These are phyloP conservation scores for Lophochroa leadbeateri DNA, from an alignment of 2,113 vertebrate genomes.

Conservation along the genomic window DNA sequence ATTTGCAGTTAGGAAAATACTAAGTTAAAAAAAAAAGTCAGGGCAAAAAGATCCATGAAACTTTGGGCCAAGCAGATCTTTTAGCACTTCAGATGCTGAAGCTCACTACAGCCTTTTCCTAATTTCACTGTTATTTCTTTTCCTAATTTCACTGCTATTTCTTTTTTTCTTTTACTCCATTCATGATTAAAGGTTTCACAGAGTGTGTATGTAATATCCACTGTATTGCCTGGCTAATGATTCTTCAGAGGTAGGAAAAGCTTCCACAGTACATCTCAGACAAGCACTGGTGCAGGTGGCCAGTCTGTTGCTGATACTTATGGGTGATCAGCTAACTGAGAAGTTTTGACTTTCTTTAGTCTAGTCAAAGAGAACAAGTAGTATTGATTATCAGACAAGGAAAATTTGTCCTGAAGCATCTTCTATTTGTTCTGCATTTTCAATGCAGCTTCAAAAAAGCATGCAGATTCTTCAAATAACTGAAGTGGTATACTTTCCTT, in stretches of 20 bases:
- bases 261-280: not conserved
- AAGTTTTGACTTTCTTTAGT: not conserved
- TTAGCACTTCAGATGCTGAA: not conserved
- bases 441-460: not conserved
- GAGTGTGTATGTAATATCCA: not conserved
- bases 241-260: not conserved
- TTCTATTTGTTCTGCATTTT: conserved; percentile 21
- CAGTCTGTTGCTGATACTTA: not conserved
- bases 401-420: not conserved
- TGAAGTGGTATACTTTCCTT: conserved; percentile 55
- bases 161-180: not conserved
- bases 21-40: not conserved
- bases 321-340: not conserved
- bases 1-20: not conserved
- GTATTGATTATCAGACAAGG: not conserved
- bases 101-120: not conserved
- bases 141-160: not conserved
- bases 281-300: not conserved
- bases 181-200: not conserved
- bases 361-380: not conserved
- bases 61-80: not conserved
- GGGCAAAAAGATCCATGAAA: not conserved
- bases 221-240: not conserved
- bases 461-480: conserved; percentile 42
- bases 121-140: not conserved